Evolutionary conservation across 2,113 vertebrate genomes (phyloP).

Genomic region (Myodes glareolus): DNA sequence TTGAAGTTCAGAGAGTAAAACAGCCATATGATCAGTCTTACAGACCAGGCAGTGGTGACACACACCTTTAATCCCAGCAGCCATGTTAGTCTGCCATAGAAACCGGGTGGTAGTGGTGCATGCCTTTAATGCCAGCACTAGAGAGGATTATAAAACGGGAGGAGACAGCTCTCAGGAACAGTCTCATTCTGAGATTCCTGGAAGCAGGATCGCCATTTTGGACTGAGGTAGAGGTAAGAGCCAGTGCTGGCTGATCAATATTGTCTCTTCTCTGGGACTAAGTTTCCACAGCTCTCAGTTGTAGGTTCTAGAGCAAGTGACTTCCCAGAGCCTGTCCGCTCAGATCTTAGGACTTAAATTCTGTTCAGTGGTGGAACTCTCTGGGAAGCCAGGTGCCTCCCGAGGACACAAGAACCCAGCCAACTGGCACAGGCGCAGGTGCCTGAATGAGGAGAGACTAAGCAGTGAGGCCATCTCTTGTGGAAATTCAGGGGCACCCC

Average conservation of each 20-base stretch:
- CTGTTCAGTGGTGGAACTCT: neutral
- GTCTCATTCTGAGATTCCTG: too few species aligned
- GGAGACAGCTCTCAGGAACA: too few species aligned
- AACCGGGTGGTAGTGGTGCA: too few species aligned
- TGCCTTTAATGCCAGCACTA: too few species aligned
- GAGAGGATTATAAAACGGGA: too few species aligned
- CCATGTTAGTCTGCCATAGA: too few species aligned
- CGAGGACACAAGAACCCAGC: neutral
- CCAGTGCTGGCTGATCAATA: neutral
- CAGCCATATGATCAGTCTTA: too few species aligned
- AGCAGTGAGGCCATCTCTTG: neutral
- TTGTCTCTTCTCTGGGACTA: neutral
- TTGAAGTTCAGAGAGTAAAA: too few species aligned
- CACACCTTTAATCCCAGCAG: too few species aligned
- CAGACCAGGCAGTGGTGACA: too few species aligned
- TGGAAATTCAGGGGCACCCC: neutral
- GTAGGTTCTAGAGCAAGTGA: neutral
- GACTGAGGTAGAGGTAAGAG: too few species aligned
- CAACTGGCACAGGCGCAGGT: neutral
- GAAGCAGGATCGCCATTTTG: too few species aligned
- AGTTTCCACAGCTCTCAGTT: neutral
- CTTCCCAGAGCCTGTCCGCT: neutral
- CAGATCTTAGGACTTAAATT: neutral
- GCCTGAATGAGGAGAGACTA: fast-evolving
- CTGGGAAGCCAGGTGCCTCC: neutral